phyloP scores from a whole-genome alignment of 1,140 invertebrate genomes.

The Ditylenchus dipsaci region DNA sequence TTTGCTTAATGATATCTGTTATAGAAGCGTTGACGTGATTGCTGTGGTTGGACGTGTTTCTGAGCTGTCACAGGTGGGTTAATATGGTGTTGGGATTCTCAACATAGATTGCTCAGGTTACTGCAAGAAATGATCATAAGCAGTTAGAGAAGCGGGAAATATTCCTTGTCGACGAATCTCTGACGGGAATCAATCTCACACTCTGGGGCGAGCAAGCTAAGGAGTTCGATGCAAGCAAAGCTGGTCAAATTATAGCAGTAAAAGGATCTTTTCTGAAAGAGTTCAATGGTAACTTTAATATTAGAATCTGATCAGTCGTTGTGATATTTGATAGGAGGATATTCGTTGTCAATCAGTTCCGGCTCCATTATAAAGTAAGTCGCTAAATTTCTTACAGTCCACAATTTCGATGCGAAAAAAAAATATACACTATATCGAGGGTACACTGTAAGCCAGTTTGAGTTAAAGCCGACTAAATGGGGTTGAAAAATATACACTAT shows the following conservation, averaged over 20 bases:
- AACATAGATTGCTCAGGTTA: slow-evolving; percentile 62
- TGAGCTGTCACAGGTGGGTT: slow-evolving; percentile 63
- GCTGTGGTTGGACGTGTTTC: slow-evolving; percentile 75
- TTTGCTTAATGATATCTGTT: not conserved
- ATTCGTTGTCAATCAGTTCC: no score
- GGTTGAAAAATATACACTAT: no score
- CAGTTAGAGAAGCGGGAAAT: slow-evolving; percentile 85
- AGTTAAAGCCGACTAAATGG: no score
- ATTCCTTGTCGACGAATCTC: slow-evolving; percentile 78
- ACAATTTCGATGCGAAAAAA: no score
- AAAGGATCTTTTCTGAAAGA: slow-evolving; percentile 50
- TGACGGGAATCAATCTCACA: slow-evolving; percentile 69
- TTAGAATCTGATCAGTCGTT: no score
- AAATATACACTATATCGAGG: no score
- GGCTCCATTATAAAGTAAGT: no score
- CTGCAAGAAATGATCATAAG: slow-evolving; percentile 70
- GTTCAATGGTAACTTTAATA: slow-evolving; percentile 33
- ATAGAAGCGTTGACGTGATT: slow-evolving; percentile 70
- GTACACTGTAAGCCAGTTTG: no score
- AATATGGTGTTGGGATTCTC: no score
- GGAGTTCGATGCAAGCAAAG: slow-evolving; percentile 23
- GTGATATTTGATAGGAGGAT: no score
- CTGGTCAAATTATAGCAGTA: slow-evolving; percentile 46
- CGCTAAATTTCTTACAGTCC: no score
- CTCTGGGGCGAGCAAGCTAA: slow-evolving; percentile 63